These are phyloP conservation scores for Epizoanthus ramosus DNA, from an alignment of 92 coral and sea anemone species.

Conservation along the genomic window DNA sequence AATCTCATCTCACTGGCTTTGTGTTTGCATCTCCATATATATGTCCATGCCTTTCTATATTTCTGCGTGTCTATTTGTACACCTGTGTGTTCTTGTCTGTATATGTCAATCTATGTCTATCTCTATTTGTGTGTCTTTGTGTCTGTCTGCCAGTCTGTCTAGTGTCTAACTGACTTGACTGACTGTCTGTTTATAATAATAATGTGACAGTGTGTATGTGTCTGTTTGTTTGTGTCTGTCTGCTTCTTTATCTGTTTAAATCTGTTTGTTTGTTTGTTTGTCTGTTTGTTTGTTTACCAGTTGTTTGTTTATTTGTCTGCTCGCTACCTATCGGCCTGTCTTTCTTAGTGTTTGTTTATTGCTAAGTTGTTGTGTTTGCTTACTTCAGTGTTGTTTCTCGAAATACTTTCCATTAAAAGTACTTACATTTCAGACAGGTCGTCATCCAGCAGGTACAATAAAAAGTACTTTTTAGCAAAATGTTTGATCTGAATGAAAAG, in stretches of 20 bases:
- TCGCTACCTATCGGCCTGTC: no score
- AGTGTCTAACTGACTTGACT: background rate
- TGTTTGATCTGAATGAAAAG: conserved; percentile 45
- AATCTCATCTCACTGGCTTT: no score
- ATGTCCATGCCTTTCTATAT: no score
- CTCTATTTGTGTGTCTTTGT: background rate
- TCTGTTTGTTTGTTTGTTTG: background rate
- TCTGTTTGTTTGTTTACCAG: background rate
- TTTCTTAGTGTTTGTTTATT: no score
- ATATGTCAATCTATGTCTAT: background rate
- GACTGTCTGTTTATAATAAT: background rate
- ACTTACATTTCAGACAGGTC: conserved; percentile 78
- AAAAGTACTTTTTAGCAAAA: conserved; percentile 67
- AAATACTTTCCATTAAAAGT: background rate
- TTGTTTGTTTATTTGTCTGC: no score
- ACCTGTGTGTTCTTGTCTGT: background rate
- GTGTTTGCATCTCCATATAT: no score
- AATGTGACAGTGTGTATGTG: background rate
- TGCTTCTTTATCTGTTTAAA: background rate
- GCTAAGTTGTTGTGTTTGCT: no score
- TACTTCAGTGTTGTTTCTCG: no score
- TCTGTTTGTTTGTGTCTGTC: background rate
- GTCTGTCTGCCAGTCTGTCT: background rate
- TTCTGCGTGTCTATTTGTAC: background rate
- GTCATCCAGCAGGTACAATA: conserved; percentile 57